Base-by-base conservation (phyloP, 2,113 vertebrate species). In the Panurus biarmicus region DNA sequence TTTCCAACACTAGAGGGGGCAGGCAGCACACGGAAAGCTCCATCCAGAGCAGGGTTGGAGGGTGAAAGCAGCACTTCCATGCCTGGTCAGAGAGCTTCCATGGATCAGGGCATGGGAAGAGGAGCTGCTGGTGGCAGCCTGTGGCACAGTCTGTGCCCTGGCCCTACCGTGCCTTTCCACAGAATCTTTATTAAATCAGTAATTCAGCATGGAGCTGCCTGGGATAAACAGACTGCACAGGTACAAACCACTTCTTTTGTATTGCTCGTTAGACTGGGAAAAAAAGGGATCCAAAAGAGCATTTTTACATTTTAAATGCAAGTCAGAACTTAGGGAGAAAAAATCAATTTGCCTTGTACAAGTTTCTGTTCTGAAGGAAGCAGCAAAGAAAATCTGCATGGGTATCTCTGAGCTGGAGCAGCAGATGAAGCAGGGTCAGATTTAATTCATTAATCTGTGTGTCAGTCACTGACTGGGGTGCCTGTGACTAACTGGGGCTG, bases 1-100 rank as follows among this genome's bases (percentile, higher is more conserved):
- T 53, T 64, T 14, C 62, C 51, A 38, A 53, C 95, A 11, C 91
- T 94, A 97, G 96, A 94, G 87, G 96, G 95, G 60, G 94, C 72
- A 91, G 85, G 65, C 87, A 90, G 87, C 91, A 19, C 93, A 4
- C 3, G 38, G 50, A 91, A 90, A 77, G 51, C 58, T 33, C 18
- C 54, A 14, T 61, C 5, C 44, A 2, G 50, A 6, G 20, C 3
- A 14, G 31, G 70, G n/a, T 25, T 26, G 70, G 11, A 9, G 31
- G 53, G 7, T 26, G 44, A 24, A 60, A 58, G 70, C 64, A 33
- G 74, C 17, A 0, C 10, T 74, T 33, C 28, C 3, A 1, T 12
- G 70, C 67, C 75, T 66, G 75, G 17, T 64, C 35, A 16, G 53
- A 44, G 70, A 10, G 83, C 67, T 38, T 90, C 62, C 73, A 1